Base-by-base conservation (phyloP, 2,888 invertebrate genomes). In the Cosmorhoe ocellata region DNA sequence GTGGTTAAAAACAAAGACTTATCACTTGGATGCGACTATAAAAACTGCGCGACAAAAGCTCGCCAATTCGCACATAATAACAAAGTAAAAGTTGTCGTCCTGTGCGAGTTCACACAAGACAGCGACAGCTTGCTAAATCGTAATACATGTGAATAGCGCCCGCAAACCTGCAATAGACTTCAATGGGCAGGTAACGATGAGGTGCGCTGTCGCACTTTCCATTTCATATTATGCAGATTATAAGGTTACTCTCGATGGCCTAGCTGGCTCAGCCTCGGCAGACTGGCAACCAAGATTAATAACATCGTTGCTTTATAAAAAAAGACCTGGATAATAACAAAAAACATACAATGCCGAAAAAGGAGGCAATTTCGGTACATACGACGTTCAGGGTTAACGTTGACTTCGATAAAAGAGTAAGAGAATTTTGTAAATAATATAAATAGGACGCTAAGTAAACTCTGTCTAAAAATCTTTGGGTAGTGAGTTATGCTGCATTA, bases 21-120 rank as follows among this genome's bases (percentile, higher is more conserved):
- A 36, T 28, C 22, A 39, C 32, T 4, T 39, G 18, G 6, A 27
- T 9, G 32, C 11, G 18, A 36, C 28, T 9, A 9, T 10, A 39
- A 40, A 27, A 32, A 40, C 33, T 3, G 18, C 3, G 33, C 13
- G 13, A 30, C 34, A 47, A 47, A 47, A 41, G 34, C 51, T 54
- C 24, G 13, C 32, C 18, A 54, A 51, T 45, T 51, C 24, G 34
- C 48, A 48, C 46, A 37, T 46, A 31, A 31, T 34, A 38, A 22
- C 39, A 24, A 39, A 34, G 47, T 47, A 52, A 47, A 52, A 58
- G 49, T 54, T 51, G 49, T 55, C 45, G 45, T 36, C 31, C 30
- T 32, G 11, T 26, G 32, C 8, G 9, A 22, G 4, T 38, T 47
- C 24, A 11, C 37, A 37, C 38, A 4, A 36, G 14, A 10, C 28